These are phyloP conservation scores for Brienomyrus longianalis DNA, from an alignment of 2,113 vertebrate species.

Conservation along the genomic window DNA sequence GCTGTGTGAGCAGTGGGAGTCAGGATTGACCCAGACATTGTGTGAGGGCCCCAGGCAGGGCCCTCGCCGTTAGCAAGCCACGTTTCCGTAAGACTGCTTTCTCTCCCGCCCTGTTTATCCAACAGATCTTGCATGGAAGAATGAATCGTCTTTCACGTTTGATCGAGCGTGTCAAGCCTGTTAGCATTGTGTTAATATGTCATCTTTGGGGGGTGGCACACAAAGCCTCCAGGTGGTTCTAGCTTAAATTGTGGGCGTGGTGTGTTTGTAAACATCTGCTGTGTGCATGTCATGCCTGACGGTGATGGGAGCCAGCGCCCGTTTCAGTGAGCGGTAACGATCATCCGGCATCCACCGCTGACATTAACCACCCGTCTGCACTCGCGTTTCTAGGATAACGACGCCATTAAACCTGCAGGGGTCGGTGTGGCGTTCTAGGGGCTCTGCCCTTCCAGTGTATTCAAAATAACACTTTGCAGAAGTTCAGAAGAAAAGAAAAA, in stretches of 20 bases:
- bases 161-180: neutral
- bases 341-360: neutral
- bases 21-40: neutral
- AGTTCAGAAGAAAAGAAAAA: neutral
- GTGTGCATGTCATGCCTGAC: neutral
- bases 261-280: neutral
- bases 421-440: neutral
- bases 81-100: neutral
- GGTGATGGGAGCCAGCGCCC: neutral
- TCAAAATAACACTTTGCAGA: neutral
- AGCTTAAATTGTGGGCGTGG: neutral
- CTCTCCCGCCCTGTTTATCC: neutral
- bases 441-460: neutral
- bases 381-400: neutral
- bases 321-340: neutral
- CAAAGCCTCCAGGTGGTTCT: neutral
- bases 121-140: neutral
- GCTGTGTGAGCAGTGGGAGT: neutral
- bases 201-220: neutral
- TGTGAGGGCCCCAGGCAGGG: neutral
- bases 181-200: constrained; percentile 13
- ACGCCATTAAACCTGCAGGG: neutral
- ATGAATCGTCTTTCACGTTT: neutral
- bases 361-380: neutral
- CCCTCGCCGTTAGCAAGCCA: neutral